Base-by-base conservation (phyloP, 2,113 vertebrate species). In the Glaucidium brasilianum region DNA sequence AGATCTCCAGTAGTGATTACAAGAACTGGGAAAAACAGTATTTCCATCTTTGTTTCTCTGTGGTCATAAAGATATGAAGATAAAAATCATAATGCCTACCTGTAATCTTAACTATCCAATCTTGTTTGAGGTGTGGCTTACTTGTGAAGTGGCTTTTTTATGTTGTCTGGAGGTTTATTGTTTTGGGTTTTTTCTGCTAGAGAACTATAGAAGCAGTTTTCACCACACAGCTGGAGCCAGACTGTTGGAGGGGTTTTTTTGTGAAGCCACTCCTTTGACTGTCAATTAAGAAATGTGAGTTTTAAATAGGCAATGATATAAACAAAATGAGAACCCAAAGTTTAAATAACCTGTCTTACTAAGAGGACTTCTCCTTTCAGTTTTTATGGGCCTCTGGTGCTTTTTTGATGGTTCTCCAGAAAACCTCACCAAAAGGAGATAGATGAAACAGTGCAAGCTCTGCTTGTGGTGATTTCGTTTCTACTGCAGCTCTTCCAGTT, bases 141-240 rank as follows among this genome's bases (percentile, higher is more conserved):
- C 52, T 90, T 94, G 34, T 96, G 80, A 96, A 96, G 91, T 87
- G 80, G 89, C 80, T 95, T 94, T 83, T 92, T 72, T 52, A 22
- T 91, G 80, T 87, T 90, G 64, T 27, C 47, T 94, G 26, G 43
- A 92, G 26, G 43, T 87, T 84, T 81, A 71, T 81, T 88, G 71
- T 66, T 92, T 90, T 79, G 60, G 15, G 4, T 7, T 37, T 91
- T 68, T 58, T 62, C 59, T 8, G 4, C 43, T 91, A 52, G 47
- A 77, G 82, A 89, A 17, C 56, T 78, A 9, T 15, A 81, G 64
- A 43, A 91, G 50, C 35, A 29, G 27, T 94, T 92, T 81, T 68
- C 13, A 71, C 12, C 53, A 56, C 25, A 23, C 64, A 68, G 25
- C 52, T 91, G 68, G 47, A 93, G 64, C n/a, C 79, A 75, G 68